Evolutionary conservation across 2,113 vertebrate genomes (phyloP), one percentile per base, ranked within the genome.

Genomic region (Carettochelys insculpta): DNA sequence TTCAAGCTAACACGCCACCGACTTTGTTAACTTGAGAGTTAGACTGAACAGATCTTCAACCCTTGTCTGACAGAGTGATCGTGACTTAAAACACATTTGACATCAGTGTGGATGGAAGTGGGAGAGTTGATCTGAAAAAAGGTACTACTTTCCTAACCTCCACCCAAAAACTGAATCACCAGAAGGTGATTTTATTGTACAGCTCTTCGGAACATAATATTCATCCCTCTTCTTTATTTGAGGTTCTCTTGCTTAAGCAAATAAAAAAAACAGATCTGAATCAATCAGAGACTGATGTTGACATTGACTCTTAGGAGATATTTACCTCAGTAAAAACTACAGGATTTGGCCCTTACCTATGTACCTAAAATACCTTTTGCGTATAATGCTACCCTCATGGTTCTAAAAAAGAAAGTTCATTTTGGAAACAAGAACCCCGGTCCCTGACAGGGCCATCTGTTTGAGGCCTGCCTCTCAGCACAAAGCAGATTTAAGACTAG

Each of bases 381-480:
- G n/a, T 73, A 86, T 95, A 94, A 75, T 90, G 80, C 48, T 85
- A 82, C 88, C 88, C 93, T 93, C 61, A 87, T 12, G 85, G 84
- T 58, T 90, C 79, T 19, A 86, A 93, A 87, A 91, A 90, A 85
- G n/a, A 47, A 31, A 0, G 84, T 85, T 91, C 58, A 20, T 91
- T 94, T 95, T 91, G 93, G 93, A 96, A 94, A 96, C 95, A 96
- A 91, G 94, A 82, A 95, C 86, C 92, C 93, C 93, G 94, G 93
- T 94, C 91, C 90, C 90, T 86, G 87, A 89, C 91, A 92, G 84
- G 91, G 88, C 88, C 82, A 80, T 85, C 85, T 94, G 93, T 95
- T 95, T 94, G 92, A 93, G 81, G 94, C 96, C 95, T 95, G 92
- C 93, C 94, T 94, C 92, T 82, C 96, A 92, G 77, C 80, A 92